phyloP scores from a whole-genome alignment of 2,797 vertebrate species.

The Syndactyla subalaris region DNA sequence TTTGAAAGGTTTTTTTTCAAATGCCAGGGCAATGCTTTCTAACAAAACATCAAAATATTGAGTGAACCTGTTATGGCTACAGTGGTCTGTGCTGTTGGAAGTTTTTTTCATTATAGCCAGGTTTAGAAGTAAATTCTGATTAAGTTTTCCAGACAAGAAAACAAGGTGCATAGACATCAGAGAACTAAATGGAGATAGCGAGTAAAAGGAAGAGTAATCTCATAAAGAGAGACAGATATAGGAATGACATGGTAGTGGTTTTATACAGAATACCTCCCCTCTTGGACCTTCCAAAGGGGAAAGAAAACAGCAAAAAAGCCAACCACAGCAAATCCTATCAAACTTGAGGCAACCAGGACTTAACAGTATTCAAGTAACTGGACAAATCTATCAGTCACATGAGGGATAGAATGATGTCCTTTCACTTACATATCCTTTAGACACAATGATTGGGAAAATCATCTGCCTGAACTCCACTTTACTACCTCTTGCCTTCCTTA shows the following conservation, averaged over 20 bases:
- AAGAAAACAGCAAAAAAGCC: neutral
- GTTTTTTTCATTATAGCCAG: neutral
- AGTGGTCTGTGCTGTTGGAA: neutral
- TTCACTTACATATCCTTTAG: neutral
- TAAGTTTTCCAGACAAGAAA: neutral
- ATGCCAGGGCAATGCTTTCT: neutral
- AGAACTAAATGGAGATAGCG: neutral
- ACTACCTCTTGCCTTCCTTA: neutral
- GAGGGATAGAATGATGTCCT: neutral
- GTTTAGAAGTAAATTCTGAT: neutral
- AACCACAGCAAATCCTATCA: neutral
- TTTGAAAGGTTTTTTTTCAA: neutral
- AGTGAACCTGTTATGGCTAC: neutral
- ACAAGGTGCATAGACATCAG: neutral
- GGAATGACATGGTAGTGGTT: neutral
- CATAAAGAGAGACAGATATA: neutral
- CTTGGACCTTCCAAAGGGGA: neutral
- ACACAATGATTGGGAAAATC: neutral
- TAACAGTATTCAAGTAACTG: neutral
- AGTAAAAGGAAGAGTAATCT: neutral
- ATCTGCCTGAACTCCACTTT: neutral
- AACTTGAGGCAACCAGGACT: neutral
- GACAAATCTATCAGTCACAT: neutral
- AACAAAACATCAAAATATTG: neutral
- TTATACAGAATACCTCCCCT: neutral